Base-by-base conservation (phyloP, 2,888 invertebrate species). In the Sinelater perroti region DNA sequence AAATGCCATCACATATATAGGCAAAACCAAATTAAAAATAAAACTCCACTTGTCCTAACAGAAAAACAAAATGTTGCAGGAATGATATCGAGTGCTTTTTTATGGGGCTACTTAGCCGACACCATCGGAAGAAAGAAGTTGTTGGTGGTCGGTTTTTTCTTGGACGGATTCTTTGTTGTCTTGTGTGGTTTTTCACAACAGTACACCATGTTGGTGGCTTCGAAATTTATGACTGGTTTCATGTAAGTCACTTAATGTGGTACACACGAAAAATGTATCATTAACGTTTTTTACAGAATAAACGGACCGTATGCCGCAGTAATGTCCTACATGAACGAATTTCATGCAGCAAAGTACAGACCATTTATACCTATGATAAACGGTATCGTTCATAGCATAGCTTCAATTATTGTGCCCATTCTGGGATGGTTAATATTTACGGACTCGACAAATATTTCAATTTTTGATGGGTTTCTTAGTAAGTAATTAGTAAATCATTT, bases 31-130 rank as follows among this genome's bases (percentile, higher is more conserved):
- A 13, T 28, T 14, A 21, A 20, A 11, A 1, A 14, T 16, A 33
- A 13, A 21, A 20, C 30, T 38, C 2, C 33, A 8, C 20, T 50
- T 70, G 8, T 20, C 6, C 38, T 17, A 16, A n/a, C n/a, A n/a
- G n/a, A n/a, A n/a, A n/a, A n/a, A n/a, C n/a, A n/a, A n/a, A n/a
- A n/a, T n/a, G n/a, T 42, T 72, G 1, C 71, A 90, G 91, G 90
- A 14, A 91, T 91, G 89, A 86, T 89, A 64, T 80, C 84, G 0
- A 89, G 90, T 28, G 88, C 88, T 0, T 82, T 89, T 72, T 61
- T 89, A 2, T 92, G 92, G 92, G 91, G 91, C 0, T 90, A 87
- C 70, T 74, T 91, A 3, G 87, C 90, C 0, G 91, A 91, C 71
- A 87, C 87, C 0, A 80, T 88, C 56, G 91, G 90, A 6, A 81